Base-by-base conservation (phyloP, 2,797 vertebrate species). In the Aeoliscus strigatus region DNA sequence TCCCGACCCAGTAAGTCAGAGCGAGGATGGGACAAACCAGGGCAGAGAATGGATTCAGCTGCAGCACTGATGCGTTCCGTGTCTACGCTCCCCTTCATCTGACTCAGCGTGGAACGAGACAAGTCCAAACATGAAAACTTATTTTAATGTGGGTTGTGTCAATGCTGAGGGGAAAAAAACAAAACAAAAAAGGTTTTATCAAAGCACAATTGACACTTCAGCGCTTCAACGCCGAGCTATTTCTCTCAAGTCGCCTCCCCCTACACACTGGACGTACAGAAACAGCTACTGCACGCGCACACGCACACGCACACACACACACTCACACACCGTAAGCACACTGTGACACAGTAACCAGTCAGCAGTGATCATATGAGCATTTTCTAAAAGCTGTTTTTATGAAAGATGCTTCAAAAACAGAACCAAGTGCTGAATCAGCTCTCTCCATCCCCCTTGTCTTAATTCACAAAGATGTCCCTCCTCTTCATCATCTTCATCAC, bases 341-440 rank as follows among this genome's bases (percentile, higher is more conserved):
- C 33, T 9, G 8, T 24, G 13, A 36, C 50, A 52, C 28, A 43
- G 46, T 21, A 3, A 3, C 3, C 3, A 6, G 3, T 21, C 3
- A 21, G 18, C 18, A 21, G n/a, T n/a, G n/a, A n/a, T n/a, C n/a
- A n/a, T n/a, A n/a, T n/a, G n/a, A n/a, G n/a, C n/a, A n/a, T n/a
- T n/a, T n/a, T n/a, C n/a, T n/a, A n/a, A n/a, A n/a, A n/a, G n/a
- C n/a, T n/a, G n/a, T 21, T 21, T 21, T 3, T 21, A 6, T 3
- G 4, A 49, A 44, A 43, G 44, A 53, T 32, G 43, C 24, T 42
- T n/a, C 8, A 52, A 28, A 48, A 54, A 45, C 33, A 51, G 30
- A 51, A 54, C 6, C 0, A 27, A 44, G 40, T 71, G 60, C 42
- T 64, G 57, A 32, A 58, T 42, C 39, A 13, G 3, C 1, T 15